Evolutionary conservation across 2,797 vertebrate genomes (phyloP), one percentile per base, ranked within the genome.

Genomic region (Fratercula arctica): DNA sequence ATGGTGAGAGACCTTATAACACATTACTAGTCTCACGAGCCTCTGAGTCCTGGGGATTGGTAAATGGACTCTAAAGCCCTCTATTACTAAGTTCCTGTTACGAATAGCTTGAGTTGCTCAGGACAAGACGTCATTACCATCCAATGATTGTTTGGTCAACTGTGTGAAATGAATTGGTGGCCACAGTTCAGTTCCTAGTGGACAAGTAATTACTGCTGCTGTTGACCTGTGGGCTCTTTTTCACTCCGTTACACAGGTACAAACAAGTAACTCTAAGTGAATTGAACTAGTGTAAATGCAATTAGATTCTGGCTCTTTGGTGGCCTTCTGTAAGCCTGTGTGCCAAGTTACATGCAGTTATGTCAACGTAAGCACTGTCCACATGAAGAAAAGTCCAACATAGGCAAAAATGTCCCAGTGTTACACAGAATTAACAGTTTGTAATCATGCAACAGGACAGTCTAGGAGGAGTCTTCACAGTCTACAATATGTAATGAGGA

Each of bases 11-110:
- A 89, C 83, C 94, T 94, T 54, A 59, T 92, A 96, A 93, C 81
- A 94, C 92, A 87, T 96, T 96, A 92, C 66, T n/a, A 29, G 63
- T 96, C 95, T 94, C 96, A 82, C 66, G 93, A 97, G 95, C 51
- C 33, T 18, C 50, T 79, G 74, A 94, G 79, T 90, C 95, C 59
- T 87, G 94, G 91, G 96, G 91, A 95, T 96, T 95, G 60, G 54
- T 85, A 97, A 97, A 95, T 96, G 96, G 95, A 84, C 50, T 95
- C 72, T 68, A 66, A 85, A 96, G 66, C 69, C 81, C 39, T 87
- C 48, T 43, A 9, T 67, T 68, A 53, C 83, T 85, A 93, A 88
- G 78, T 91, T 94, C 70, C 67, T 93, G 59, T 85, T 84, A 66
- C 43, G 61, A 89, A 70, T 69, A 89, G 85, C 86, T 86, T 84